Conservation (phyloP, 2,888 invertebrate species). For the Drosophila neotestacea region DNA sequence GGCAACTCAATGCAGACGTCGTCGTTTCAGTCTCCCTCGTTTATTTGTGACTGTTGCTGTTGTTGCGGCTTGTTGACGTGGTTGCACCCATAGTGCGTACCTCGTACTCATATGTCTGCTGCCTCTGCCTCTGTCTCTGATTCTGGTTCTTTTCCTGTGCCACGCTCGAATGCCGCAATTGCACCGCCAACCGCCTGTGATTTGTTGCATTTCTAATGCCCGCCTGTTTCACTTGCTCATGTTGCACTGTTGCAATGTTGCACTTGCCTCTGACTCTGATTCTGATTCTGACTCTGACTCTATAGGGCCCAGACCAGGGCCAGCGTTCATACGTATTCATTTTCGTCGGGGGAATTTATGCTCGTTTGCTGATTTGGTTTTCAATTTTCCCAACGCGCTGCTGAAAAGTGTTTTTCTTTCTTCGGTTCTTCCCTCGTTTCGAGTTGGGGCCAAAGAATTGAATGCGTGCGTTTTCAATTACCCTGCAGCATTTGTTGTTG, state of each 20-base stretch:
- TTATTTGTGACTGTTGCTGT: constrained; percentile 51
- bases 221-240: constrained; percentile 72
- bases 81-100: constrained; percentile 79
- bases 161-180: constrained; percentile 49
- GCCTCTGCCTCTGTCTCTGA: background rate
- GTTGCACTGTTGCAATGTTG: constrained; percentile 47
- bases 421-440: constrained; percentile 1
- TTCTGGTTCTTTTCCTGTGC: constrained; percentile 61
- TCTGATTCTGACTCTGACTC: constrained; percentile 16
- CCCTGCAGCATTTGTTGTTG: constrained; percentile 50
- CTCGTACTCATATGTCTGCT: constrained; percentile 62
- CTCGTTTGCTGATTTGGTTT: constrained; percentile 56
- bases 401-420: constrained; percentile 47
- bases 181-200: constrained; percentile 62
- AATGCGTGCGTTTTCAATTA: constrained; percentile 73
- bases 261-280: constrained; percentile 52
- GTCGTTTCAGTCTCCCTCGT: constrained; percentile 60
- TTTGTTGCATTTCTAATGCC: constrained; percentile 79
- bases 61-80: constrained; percentile 47
- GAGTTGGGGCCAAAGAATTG: constrained; percentile 30
- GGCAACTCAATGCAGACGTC: constrained; percentile 75
- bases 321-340: constrained; percentile 54
- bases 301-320: constrained; percentile 2
- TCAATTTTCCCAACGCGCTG: constrained; percentile 60
- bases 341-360: constrained; percentile 70